Evolutionary conservation across 2,113 vertebrate genomes (phyloP), one percentile per base, ranked within the genome.

Genomic region (Mus pahari): DNA sequence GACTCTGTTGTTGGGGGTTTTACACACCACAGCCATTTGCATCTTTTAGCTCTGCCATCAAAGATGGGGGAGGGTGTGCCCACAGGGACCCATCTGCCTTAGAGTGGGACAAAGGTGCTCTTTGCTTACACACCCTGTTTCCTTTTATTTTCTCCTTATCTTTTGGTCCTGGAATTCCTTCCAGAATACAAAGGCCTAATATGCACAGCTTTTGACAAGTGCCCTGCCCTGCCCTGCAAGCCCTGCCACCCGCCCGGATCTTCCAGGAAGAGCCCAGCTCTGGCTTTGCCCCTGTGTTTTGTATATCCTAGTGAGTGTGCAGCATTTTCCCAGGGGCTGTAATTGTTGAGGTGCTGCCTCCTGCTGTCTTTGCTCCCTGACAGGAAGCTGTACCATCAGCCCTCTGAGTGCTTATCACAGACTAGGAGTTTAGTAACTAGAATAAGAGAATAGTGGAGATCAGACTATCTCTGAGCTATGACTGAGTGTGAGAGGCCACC

Each of bases 401-500:
- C 10, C 45, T 45, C 26, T 81, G 74, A 70, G 22, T 79, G 36
- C 16, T 60, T 75, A 82, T 88, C 71, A 82, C 73, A 86, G 66
- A 62, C 55, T 60, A 92, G 84, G 75, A 60, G 36, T 42, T 86
- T 45, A 2, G 3, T 60, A 33, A 31, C 83, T 66, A 86, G 88
- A 79, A 55, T 96, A 68, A 68, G 92, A 91, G 70, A 73, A 14
- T 58, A 82, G 26, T 36, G 42, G 74, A 71, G 48, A 94, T 28
- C 26, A 10, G 84, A 90, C 90, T 91, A 60, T 86, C 81, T 53
- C 9, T 74, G 93, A 91, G 77, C 62, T 42, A 58, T 87, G 92
- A 91, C 60, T 94, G 71, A 93, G 31, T 94, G 77, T 60, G 74
- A 89, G 55, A 94, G 53, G n/a, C 70, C 62, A 89, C 74, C 55